Evolutionary conservation across 1,140 invertebrate genomes (phyloP), one percentile per base, ranked within the genome.

Genomic region (Apocrypta bakeri): DNA sequence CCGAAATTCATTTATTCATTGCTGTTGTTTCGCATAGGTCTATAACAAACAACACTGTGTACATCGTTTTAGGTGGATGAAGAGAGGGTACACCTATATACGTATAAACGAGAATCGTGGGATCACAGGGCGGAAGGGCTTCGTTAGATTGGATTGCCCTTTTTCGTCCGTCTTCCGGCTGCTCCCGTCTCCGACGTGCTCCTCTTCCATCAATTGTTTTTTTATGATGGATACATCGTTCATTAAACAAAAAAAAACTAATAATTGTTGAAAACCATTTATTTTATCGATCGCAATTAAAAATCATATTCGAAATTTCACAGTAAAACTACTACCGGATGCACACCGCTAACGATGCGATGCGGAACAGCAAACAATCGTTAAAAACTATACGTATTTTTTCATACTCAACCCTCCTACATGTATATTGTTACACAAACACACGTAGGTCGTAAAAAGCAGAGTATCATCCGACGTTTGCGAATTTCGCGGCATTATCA

Each of bases 51-150:
- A 48, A 48, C 17, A 14, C 42, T 48, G n/a, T 56, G n/a, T 56
- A 56, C n/a, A 56, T 56, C 21, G 21, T 17, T 6, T 56, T 17
- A 56, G 21, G 48, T 56, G 48, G 48, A 21, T 21, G 48, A 56
- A 56, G 48, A 56, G 48, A 56, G 48, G 48, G 48, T 56, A 56
- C n/a, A n/a, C n/a, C n/a, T n/a, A n/a, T n/a, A n/a, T n/a, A n/a
- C n/a, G n/a, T 56, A 56, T 17, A 3, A 6, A 56, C 21, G 21
- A 3, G 48, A 56, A 21, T 56, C 48, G 48, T 56, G 48, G 17
- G 11, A 56, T n/a, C 48, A 56, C 21, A 56, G 48, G 48, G 48
- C 48, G 48, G 48, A 56, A 56, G 48, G 48, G 48, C 48, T 56
- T 56, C 48, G 48, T 56, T 56, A 56, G 48, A 56, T 56, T 56